phyloP scores from a whole-genome alignment of 2,113 vertebrate genomes.

The Rostratula benghalensis region DNA sequence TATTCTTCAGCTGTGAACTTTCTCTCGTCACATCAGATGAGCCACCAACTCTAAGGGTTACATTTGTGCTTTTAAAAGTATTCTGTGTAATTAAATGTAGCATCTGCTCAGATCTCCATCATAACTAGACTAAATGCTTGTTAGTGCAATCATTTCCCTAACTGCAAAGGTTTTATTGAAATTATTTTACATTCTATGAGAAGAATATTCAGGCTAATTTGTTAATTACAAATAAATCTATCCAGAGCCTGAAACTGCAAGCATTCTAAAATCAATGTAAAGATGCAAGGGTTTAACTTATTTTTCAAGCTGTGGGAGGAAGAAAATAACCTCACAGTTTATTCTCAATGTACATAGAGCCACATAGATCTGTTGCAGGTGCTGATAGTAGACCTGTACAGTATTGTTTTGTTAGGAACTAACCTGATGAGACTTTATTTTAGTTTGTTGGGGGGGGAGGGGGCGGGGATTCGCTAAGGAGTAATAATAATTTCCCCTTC shows the following conservation, averaged over 20 bases:
- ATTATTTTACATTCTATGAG: not conserved
- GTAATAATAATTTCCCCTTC: not conserved
- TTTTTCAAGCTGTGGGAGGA: not conserved
- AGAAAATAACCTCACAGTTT: not conserved
- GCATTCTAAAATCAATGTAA: not conserved
- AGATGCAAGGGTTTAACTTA: not conserved
- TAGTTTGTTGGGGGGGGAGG: not conserved
- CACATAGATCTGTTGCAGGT: not conserved
- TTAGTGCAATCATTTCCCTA: not conserved
- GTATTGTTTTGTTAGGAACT: not conserved
- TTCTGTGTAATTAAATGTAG: conserved; percentile 37
- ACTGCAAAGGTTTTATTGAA: not conserved
- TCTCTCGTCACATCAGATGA: conserved; percentile 71
- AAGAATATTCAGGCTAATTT: not conserved
- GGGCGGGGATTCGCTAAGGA: not conserved
- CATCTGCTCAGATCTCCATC: conserved; percentile 12
- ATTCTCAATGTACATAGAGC: not conserved
- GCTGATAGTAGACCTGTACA: not conserved
- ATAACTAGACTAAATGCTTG: not conserved
- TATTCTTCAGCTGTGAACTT: conserved; percentile 70
- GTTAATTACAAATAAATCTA: not conserved
- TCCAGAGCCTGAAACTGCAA: not conserved
- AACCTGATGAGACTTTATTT: not conserved
- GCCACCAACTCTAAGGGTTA: conserved; percentile 57
- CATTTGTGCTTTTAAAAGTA: conserved; percentile 34